Evolutionary conservation across 2,888 invertebrate species (phyloP).

Genomic region (Apotomis betuletana): DNA sequence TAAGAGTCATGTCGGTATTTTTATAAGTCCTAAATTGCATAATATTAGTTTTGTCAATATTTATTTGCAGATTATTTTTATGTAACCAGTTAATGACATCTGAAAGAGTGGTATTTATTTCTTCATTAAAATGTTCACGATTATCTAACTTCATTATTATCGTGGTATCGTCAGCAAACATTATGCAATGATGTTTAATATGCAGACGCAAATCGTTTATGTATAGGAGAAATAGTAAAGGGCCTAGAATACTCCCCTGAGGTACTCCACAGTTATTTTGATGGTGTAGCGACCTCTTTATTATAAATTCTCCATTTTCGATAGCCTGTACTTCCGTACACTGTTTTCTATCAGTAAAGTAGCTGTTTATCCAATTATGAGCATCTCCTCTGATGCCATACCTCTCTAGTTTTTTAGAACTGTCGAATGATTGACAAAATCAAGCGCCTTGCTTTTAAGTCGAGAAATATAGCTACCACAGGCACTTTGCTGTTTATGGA

Average conservation of each 20-base stretch:
- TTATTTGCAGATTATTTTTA: too few relatives aligned
- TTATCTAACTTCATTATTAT: too few relatives aligned
- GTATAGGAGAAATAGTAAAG: too few relatives aligned
- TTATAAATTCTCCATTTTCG: neutral
- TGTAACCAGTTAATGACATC: too few relatives aligned
- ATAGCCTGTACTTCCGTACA: constrained; percentile 9
- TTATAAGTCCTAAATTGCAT: too few relatives aligned
- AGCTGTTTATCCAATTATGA: constrained; percentile 5
- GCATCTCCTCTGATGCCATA: constrained; percentile 6
- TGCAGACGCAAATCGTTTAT: too few relatives aligned
- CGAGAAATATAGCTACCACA: neutral
- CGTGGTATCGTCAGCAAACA: too few relatives aligned
- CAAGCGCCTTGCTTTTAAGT: constrained; percentile 3
- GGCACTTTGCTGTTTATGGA: neutral
- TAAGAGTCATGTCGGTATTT: too few relatives aligned
- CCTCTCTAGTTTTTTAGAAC: neutral
- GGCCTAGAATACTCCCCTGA: neutral
- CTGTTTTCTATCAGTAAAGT: neutral
- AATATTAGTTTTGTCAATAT: too few relatives aligned
- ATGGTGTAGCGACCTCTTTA: neutral
- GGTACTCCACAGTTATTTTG: constrained; percentile 8
- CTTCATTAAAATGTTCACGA: too few relatives aligned
- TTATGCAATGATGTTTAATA: too few relatives aligned
- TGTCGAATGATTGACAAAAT: neutral
- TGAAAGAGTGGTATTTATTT: too few relatives aligned